phyloP scores from a whole-genome alignment of 2,888 invertebrate species.

The Tenthredo amoena region DNA sequence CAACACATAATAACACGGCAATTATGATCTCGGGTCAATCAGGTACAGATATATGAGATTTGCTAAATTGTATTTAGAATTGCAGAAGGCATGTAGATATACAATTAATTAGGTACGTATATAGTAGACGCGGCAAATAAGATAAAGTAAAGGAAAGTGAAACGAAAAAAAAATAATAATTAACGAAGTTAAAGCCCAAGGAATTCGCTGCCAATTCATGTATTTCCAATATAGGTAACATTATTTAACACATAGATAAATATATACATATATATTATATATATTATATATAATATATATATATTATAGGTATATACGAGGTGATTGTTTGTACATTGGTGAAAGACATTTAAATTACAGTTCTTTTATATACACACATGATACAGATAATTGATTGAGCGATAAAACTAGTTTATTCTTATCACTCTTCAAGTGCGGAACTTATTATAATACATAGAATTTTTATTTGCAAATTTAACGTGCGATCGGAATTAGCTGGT shows the following conservation, averaged over 20 bases:
- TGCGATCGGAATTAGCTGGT: not conserved
- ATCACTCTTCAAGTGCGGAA: not conserved
- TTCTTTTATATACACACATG: not conserved
- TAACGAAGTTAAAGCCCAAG: not conserved
- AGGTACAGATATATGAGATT: conserved; percentile 8
- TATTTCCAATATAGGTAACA: conserved; percentile 5
- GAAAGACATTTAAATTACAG: not conserved
- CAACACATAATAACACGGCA: not conserved
- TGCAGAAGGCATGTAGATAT: conserved; percentile 5
- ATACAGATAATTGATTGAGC: not conserved
- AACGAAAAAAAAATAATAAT: not conserved
- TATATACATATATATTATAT: not conserved
- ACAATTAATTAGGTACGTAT: not conserved
- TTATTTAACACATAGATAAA: not conserved
- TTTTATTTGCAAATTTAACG: not conserved
- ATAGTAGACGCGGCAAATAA: not conserved
- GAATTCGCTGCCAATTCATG: conserved; percentile 33
- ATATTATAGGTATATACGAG: not conserved
- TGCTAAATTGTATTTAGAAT: conserved; percentile 15
- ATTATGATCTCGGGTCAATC: conserved; percentile 6
- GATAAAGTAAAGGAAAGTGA: not conserved
- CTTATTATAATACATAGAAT: not conserved
- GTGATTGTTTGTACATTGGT: not conserved
- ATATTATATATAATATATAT: not conserved
- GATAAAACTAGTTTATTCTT: not conserved